These are phyloP conservation scores for Bos indicus DNA, from an alignment of 2,113 vertebrate genomes.

Conservation along the genomic window DNA sequence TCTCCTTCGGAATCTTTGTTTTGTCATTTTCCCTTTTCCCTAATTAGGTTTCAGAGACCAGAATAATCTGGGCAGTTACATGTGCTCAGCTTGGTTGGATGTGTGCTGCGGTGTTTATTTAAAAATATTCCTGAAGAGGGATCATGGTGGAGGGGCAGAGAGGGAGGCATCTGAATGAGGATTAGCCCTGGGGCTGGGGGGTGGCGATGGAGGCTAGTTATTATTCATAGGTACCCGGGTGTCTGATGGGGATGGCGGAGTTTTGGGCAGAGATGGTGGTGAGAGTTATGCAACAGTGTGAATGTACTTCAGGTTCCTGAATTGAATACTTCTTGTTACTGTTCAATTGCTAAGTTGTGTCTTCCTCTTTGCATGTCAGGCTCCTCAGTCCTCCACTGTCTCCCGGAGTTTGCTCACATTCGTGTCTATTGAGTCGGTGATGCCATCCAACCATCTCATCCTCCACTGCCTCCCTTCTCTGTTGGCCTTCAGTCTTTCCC, in stretches of 20 bases:
- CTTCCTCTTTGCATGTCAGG: no score
- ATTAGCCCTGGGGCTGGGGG: background rate
- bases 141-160: accelerated
- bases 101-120: background rate
- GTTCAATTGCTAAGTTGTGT: background rate
- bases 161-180: background rate
- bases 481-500: background rate
- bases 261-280: background rate
- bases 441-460: background rate
- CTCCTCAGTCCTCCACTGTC: no score
- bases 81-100: background rate
- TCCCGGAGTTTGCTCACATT: background rate
- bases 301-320: background rate
- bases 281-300: accelerated
- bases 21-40: background rate
- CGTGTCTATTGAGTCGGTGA: background rate
- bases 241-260: background rate
- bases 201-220: accelerated
- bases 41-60: constrained; percentile 25
- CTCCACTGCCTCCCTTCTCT: background rate
- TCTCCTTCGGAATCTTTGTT: background rate
- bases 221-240: accelerated
- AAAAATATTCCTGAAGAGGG: background rate
- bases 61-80: background rate
- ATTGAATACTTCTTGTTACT: background rate